Conservation (phyloP, 2,797 vertebrate genomes). For the Acanthiza pusilla region DNA sequence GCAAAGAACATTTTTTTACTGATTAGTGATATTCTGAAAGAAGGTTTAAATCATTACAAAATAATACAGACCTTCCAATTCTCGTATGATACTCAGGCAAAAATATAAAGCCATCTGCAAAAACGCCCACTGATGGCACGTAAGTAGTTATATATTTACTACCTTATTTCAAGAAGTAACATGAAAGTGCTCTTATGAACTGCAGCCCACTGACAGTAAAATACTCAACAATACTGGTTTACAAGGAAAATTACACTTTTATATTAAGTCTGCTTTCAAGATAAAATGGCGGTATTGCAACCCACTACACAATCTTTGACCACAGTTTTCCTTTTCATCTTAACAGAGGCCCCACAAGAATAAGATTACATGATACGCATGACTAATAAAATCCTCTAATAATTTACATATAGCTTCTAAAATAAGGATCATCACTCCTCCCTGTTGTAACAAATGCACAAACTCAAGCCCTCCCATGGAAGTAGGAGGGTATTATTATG, state of each 20-base stretch:
- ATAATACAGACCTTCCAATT: background rate
- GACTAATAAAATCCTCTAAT: background rate
- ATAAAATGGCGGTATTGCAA: background rate
- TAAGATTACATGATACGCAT: background rate
- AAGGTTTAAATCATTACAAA: background rate
- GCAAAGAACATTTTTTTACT: conserved; percentile 40
- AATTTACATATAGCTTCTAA: background rate
- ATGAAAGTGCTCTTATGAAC: background rate
- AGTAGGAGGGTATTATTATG: background rate
- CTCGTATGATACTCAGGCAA: background rate
- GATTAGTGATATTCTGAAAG: background rate
- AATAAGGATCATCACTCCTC: background rate
- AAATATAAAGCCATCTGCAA: background rate
- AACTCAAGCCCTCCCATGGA: background rate
- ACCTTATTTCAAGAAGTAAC: background rate
- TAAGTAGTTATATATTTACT: background rate
- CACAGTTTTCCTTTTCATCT: background rate
- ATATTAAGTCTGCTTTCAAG: background rate
- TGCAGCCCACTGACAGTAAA: background rate
- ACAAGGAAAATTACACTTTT: background rate
- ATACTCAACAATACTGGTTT: background rate
- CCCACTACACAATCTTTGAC: background rate
- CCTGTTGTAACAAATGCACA: background rate
- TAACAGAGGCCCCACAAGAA: background rate
- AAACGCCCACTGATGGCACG: background rate